These are phyloP conservation scores for Tachypleus tridentatus DNA, from an alignment of 1,140 invertebrate genomes.

Conservation along the genomic window DNA sequence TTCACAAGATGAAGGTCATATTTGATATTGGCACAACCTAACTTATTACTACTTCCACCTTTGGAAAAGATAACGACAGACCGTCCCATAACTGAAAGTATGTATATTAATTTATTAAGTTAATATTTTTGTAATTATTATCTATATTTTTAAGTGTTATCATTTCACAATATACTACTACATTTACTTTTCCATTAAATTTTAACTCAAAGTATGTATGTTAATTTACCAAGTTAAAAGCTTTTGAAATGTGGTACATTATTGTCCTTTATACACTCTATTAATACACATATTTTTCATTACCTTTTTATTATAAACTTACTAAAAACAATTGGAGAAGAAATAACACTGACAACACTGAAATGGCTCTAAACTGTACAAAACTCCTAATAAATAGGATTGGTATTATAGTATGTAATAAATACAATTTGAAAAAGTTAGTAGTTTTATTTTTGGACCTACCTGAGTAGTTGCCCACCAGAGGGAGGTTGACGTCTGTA, in stretches of 20 bases:
- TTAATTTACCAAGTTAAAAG: too few relatives aligned
- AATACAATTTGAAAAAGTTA: too few relatives aligned
- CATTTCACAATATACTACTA: conserved; percentile 11
- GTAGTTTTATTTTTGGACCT: conserved; percentile 12
- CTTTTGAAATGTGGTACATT: too few relatives aligned
- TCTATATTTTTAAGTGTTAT: conserved; percentile 1
- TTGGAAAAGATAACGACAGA: conserved; percentile 74
- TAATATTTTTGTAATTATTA: conserved; percentile 4
- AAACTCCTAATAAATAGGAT: too few relatives aligned
- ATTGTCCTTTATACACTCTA: too few relatives aligned
- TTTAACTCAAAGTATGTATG: too few relatives aligned
- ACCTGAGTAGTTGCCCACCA: conserved; percentile 42
- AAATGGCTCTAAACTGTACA: too few relatives aligned
- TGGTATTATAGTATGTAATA: too few relatives aligned
- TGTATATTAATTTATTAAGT: conserved; percentile 13
- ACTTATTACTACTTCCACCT: conserved; percentile 52
- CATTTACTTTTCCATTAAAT: background rate
- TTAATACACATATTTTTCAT: too few relatives aligned
- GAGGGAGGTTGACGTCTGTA: conserved; percentile 73
- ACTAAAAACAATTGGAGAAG: too few relatives aligned
- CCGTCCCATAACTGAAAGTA: conserved; percentile 60
- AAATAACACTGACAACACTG: too few relatives aligned
- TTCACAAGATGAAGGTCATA: conserved; percentile 83
- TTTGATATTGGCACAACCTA: conserved; percentile 83
- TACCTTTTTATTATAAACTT: too few relatives aligned